Percentiles rank a stretch among this genome's conserved stretches.
Evolutionary conservation across 2,797 vertebrate species (phyloP).

Genomic region (Halcyon leucocephala): DNA sequence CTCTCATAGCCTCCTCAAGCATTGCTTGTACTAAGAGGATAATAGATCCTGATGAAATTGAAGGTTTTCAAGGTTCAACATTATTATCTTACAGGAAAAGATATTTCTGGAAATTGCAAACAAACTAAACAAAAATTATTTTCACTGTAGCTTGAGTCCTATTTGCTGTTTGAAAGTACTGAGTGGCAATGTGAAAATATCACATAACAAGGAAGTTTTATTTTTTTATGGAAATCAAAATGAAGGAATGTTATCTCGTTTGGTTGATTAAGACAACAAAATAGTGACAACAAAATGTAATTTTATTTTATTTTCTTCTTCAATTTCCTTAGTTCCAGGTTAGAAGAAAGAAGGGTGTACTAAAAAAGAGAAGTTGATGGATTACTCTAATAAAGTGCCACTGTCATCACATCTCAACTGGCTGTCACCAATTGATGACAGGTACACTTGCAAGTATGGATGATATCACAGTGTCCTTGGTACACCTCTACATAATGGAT

Average conservation of each 20-base stretch:
- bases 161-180: background rate
- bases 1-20: background rate
- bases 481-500: background rate
- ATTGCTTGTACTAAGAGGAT: background rate
- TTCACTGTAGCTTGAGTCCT: background rate
- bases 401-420: background rate
- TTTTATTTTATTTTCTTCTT: background rate
- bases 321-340: background rate
- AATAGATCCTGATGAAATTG: slow-evolving; percentile 4
- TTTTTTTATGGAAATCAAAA: background rate
- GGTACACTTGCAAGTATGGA: background rate
- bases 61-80: background rate
- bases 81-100: background rate
- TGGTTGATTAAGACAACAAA: background rate
- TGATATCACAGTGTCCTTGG: background rate
- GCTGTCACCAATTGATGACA: background rate
- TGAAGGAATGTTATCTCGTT: background rate
- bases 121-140: background rate
- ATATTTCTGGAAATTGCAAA: background rate
- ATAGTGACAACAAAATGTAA: background rate
- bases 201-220: background rate
- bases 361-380: background rate
- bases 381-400: background rate
- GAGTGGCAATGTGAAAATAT: background rate
- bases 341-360: background rate